These are phyloP conservation scores for Merluccius polli DNA, from an alignment of 2,797 vertebrate genomes.

Conservation along the genomic window DNA sequence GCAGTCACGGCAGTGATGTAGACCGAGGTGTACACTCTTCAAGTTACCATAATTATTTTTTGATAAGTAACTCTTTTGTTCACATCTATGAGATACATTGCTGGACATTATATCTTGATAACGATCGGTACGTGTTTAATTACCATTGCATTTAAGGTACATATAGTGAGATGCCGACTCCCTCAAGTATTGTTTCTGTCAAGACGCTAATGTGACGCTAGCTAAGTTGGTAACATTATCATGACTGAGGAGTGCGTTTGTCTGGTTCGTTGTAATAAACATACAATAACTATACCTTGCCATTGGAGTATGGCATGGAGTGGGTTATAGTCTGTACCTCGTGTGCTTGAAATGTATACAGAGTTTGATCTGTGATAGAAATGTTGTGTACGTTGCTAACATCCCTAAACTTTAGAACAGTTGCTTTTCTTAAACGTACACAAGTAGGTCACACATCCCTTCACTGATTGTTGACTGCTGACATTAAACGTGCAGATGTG, in stretches of 20 bases:
- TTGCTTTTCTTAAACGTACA: neutral
- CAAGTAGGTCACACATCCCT: neutral
- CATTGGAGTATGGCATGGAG: neutral
- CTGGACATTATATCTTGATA: conserved; percentile 30
- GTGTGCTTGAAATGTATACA: neutral
- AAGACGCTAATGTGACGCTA: conserved; percentile 56
- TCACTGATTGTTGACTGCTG: neutral
- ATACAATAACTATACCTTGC: neutral
- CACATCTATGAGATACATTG: conserved; percentile 1
- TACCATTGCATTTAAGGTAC: conserved; percentile 50
- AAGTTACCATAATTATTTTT: conserved; percentile 34
- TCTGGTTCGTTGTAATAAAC: neutral
- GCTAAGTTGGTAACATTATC: conserved; percentile 34
- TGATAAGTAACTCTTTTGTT: conserved; percentile 18
- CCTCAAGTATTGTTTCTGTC: conserved; percentile 35
- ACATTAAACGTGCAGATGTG: neutral
- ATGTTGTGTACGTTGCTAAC: neutral
- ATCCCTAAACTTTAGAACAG: neutral
- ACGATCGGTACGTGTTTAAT: conserved; percentile 3
- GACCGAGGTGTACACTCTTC: conserved; percentile 29
- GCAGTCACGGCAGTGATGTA: conserved; percentile 59
- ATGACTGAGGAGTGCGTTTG: neutral
- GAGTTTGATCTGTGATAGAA: neutral
- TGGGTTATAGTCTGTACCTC: neutral
- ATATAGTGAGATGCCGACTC: conserved; percentile 52